Evolutionary conservation across 2,797 vertebrate genomes (phyloP).

Genomic region (Acropternis orthonyx): DNA sequence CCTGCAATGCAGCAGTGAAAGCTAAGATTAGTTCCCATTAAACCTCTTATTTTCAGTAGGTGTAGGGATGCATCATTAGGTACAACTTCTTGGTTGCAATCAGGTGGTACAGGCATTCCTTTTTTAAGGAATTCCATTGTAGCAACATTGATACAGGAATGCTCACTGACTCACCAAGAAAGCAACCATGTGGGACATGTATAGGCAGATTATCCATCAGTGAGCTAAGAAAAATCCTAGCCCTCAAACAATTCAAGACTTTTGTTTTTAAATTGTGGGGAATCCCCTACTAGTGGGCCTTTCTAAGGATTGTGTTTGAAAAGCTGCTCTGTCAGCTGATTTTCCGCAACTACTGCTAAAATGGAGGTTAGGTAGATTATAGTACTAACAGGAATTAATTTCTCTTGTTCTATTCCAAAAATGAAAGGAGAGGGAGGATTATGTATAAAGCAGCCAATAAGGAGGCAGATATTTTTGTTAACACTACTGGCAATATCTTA

Average conservation of each 20-base stretch:
- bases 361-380: not conserved
- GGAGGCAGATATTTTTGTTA: not conserved
- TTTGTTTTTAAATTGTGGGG: not conserved
- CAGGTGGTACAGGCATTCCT: not conserved
- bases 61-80: not conserved
- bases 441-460: not conserved
- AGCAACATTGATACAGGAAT: not conserved
- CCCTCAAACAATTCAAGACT: not conserved
- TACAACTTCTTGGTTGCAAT: not conserved
- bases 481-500: rapidly evolving
- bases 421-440: not conserved
- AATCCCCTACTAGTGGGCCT: not conserved
- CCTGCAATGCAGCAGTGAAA: constrained; percentile 67
- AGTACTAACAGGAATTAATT: not conserved
- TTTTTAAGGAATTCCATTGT: not conserved
- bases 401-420: not conserved
- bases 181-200: not conserved
- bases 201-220: not conserved
- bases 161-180: not conserved
- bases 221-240: not conserved
- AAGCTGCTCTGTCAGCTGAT: not conserved
- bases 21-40: constrained; percentile 52
- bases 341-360: not conserved
- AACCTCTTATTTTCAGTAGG: not conserved
- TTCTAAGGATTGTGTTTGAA: not conserved